Evolutionary conservation across 2,113 vertebrate species (phyloP), one percentile per base, ranked within the genome.

Genomic region (Fulmarus glacialis): DNA sequence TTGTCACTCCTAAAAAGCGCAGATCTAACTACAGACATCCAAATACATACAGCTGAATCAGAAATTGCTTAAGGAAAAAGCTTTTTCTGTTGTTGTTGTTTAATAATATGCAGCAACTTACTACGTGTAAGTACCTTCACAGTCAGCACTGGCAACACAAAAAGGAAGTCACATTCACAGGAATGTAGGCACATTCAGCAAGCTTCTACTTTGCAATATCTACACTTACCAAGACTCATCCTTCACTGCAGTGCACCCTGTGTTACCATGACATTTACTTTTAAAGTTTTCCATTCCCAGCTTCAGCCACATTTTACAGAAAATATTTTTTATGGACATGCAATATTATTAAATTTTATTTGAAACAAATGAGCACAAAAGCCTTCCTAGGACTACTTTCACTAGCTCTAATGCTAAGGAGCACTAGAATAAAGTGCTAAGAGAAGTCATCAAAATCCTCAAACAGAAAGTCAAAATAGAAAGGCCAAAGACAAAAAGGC

Each of bases 1-100:
- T 88, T 95, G 94, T 95, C 81, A 93, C 80, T 97, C 73, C 75
- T 87, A 43, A 90, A 98, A 95, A 97, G 59, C 40, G 3, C 18
- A 55, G 40, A 89, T 91, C 94, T 94, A 94, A 63, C 94, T 67
- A 55, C 40, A 91, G 53, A 73, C 70, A 87, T 68, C 42, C 66
- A 92, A 27, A 75, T 14, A 73, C 5, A 87, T 7, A 53, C 62
- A 78, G 32, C 38, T 72, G 73, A 45, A 93, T 27, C 47, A 94
- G 72, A 96, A 89, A 30, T 24, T 94, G 75, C 56, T 62, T n/a
- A 93, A 88, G 56, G 13, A 68, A 91, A 40, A 93, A 36, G 17
- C 5, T 6, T 15, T 15, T 45, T 45, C 45, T 19, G 45, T 45
- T n/a, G 27, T 40, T 38, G 15, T 4, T 71, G 22, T 67, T 95